phyloP scores from a whole-genome alignment of 2,797 vertebrate genomes.

The Gouania willdenowi region DNA sequence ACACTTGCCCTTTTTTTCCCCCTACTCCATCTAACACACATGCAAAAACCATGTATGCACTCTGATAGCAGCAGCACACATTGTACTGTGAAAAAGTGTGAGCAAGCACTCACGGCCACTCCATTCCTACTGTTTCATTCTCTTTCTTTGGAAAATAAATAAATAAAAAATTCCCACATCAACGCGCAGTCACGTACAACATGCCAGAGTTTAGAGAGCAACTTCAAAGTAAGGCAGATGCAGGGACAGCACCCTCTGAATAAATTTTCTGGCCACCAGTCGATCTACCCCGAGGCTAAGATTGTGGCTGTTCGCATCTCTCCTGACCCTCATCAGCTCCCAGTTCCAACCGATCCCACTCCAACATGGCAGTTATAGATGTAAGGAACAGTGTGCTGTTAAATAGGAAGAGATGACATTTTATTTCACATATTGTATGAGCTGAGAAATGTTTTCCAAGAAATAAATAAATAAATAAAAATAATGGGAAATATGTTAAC shows the following conservation, averaged over 20 bases:
- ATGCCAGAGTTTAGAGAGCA: conserved; percentile 69
- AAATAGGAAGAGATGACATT: conserved; percentile 7
- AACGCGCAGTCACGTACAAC: conserved; percentile 74
- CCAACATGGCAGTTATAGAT: conserved; percentile 28
- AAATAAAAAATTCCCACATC: too few species aligned
- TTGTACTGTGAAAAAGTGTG: conserved; percentile 21
- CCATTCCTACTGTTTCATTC: conserved; percentile 37
- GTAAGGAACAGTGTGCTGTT: conserved; percentile 1
- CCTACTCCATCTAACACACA: conserved; percentile 11
- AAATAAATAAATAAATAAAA: conserved; percentile 14
- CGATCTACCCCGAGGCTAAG: conserved; percentile 76
- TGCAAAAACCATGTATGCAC: not conserved
- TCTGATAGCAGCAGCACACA: conserved; percentile 1
- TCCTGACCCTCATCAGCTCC: conserved; percentile 72
- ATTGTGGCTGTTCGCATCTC: conserved; percentile 76
- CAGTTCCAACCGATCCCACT: conserved; percentile 60
- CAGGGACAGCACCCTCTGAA: conserved; percentile 76
- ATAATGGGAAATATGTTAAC: not conserved
- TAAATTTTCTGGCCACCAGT: conserved; percentile 79
- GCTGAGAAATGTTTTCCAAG: conserved; percentile 3
- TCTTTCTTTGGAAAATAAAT: conserved; percentile 42
- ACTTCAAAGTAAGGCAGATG: conserved; percentile 81
- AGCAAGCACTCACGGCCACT: conserved; percentile 22
- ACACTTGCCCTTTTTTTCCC: conserved; percentile 19
- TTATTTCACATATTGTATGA: conserved; percentile 2